These are phyloP conservation scores for Loris lydekkerianus DNA, from an alignment of 2,797 vertebrate genomes.

Conservation along the genomic window DNA sequence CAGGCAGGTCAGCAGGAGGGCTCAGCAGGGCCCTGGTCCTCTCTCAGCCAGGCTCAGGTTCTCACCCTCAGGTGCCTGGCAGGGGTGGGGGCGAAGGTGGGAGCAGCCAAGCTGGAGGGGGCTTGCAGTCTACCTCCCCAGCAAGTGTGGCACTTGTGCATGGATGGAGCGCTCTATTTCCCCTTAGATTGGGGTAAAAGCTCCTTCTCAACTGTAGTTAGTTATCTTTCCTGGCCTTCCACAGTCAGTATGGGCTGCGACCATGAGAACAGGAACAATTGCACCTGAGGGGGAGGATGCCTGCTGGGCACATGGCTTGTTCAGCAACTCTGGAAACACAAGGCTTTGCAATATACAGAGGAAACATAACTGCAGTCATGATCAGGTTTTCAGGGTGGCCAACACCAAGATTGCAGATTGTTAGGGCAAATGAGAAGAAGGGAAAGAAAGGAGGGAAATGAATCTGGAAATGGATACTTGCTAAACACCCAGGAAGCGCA, in stretches of 20 bases:
- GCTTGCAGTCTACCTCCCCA: not conserved
- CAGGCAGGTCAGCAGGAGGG: not conserved
- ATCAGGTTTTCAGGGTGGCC: not conserved
- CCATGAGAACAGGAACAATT: not conserved
- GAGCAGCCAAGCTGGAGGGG: not conserved
- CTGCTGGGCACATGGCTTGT: rapidly evolving
- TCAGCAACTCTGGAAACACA: no score
- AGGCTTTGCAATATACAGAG: not conserved
- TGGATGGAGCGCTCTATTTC: no score
- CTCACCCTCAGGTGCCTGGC: rapidly evolving
- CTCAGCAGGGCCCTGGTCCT: no score
- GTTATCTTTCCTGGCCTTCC: no score
- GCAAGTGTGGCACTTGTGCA: no score
- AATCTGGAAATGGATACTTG: not conserved
- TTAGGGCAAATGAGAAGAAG: not conserved
- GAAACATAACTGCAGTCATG: not conserved
- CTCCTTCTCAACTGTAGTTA: not conserved
- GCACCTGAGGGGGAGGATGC: not conserved
- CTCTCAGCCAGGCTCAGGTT: rapidly evolving
- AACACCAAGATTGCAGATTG: not conserved
- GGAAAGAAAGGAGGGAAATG: no score
- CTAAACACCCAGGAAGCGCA: not conserved
- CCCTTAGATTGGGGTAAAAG: not conserved
- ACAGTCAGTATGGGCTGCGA: no score
- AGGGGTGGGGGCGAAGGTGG: no score